phyloP scores from a whole-genome alignment of 2,888 invertebrate species.

The Xylocampa areola region DNA sequence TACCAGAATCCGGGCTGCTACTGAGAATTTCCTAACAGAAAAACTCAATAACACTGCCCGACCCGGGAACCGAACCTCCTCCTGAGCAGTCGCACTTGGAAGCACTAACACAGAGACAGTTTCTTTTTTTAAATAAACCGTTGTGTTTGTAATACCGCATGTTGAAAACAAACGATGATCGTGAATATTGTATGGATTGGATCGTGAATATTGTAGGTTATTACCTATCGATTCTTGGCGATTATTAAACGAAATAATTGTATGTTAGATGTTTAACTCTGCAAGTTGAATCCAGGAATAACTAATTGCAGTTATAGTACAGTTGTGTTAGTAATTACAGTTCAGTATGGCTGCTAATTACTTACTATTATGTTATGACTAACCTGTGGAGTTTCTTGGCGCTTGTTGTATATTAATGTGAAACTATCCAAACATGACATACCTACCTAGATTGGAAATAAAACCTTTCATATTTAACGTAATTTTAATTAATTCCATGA shows the following conservation, averaged over 20 bases:
- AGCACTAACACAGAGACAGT: no score
- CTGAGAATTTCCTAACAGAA: no score
- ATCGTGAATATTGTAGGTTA: conserved; percentile 28
- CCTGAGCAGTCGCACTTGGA: no score
- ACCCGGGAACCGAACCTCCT: no score
- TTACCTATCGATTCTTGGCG: conserved; percentile 35
- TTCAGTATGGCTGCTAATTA: conserved; percentile 25
- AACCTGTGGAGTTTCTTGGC: conserved; percentile 6
- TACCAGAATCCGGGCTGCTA: no score
- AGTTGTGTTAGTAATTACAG: conserved; percentile 27
- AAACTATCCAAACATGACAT: no score
- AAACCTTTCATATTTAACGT: no score
- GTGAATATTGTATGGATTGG: conserved; percentile 2
- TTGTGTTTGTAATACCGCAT: neutral
- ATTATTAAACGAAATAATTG: conserved; percentile 27
- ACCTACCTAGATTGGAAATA: no score
- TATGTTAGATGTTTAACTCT: conserved; percentile 1
- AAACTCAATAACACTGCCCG: no score
- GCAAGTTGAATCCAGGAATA: conserved; percentile 17
- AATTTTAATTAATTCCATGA: no score
- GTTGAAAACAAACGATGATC: conserved; percentile 5
- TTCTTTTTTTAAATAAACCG: no score
- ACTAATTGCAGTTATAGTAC: conserved; percentile 5
- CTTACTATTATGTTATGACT: conserved; percentile 10
- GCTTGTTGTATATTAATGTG: neutral